phyloP scores from a whole-genome alignment of 2,888 invertebrate genomes.

The Eutolmus rufibarbis region DNA sequence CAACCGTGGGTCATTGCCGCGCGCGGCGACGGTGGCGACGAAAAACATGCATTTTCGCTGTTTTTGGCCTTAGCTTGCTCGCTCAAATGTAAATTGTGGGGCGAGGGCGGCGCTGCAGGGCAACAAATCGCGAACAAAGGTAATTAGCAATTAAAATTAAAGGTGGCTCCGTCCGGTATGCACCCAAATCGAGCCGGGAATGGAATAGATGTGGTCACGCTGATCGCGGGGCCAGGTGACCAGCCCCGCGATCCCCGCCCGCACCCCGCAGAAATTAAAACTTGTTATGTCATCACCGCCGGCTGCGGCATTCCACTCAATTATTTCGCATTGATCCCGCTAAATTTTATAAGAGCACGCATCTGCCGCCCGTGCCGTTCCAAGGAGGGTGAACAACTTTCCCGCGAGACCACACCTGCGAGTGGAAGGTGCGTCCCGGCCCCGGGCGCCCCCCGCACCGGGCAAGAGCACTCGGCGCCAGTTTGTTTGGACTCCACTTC shows the following conservation, averaged over 20 bases:
- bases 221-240: background rate
- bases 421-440: background rate
- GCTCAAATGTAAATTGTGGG: background rate
- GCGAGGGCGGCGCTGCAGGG: background rate
- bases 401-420: background rate
- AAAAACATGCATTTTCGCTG: background rate
- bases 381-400: background rate
- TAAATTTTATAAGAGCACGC: background rate
- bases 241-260: background rate
- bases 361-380: background rate
- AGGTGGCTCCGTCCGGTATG: background rate
- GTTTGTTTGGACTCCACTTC: slow-evolving; percentile 10
- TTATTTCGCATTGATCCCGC: background rate
- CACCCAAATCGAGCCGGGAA: background rate
- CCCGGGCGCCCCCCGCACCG: background rate
- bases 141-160: background rate
- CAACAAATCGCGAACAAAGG: background rate
- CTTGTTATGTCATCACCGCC: background rate
- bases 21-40: background rate
- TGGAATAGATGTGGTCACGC: background rate
- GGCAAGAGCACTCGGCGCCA: background rate
- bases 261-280: background rate
- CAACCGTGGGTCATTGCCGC: background rate
- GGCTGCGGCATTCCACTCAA: background rate
- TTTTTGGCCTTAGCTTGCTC: background rate